Conservation (phyloP, 2,888 invertebrate species). For the Cerceris rybyensis region DNA sequence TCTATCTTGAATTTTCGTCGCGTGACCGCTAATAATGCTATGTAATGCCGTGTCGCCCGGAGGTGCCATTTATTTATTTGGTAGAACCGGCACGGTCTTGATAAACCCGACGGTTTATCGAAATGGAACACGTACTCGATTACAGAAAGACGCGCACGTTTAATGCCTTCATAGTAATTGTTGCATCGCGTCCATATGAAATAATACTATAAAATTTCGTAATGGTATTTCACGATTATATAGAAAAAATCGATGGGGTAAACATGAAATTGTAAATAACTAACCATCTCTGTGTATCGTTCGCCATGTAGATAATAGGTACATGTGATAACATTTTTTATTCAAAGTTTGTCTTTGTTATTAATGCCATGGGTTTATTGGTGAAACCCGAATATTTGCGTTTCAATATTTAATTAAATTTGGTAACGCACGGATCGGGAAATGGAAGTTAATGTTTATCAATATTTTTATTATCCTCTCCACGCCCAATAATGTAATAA, state of each 20-base stretch:
- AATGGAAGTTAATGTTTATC: no score
- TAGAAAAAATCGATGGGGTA: no score
- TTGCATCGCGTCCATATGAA: not conserved
- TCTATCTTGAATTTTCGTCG: not conserved
- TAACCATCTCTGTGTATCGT: no score
- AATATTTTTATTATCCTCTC: no score
- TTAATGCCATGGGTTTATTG: not conserved
- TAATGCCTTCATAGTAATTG: not conserved
- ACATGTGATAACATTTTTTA: not conserved
- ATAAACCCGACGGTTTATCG: slow-evolving; percentile 38
- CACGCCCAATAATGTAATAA: no score
- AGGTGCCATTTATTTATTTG: slow-evolving; percentile 33
- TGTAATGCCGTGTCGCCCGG: slow-evolving; percentile 35
- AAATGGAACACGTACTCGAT: slow-evolving; percentile 15
- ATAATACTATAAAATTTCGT: not conserved
- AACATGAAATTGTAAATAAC: no score
- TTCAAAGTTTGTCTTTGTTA: not conserved
- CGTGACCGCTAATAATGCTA: not conserved
- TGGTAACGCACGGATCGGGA: no score
- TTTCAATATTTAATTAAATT: no score
- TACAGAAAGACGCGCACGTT: slow-evolving; percentile 19
- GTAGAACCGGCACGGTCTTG: slow-evolving; percentile 12
- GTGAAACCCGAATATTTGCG: not conserved
- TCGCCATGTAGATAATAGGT: no score
- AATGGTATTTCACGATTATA: no score